Conservation (phyloP, 2,888 invertebrate genomes). For the Trissoscelio sp. region DNA sequence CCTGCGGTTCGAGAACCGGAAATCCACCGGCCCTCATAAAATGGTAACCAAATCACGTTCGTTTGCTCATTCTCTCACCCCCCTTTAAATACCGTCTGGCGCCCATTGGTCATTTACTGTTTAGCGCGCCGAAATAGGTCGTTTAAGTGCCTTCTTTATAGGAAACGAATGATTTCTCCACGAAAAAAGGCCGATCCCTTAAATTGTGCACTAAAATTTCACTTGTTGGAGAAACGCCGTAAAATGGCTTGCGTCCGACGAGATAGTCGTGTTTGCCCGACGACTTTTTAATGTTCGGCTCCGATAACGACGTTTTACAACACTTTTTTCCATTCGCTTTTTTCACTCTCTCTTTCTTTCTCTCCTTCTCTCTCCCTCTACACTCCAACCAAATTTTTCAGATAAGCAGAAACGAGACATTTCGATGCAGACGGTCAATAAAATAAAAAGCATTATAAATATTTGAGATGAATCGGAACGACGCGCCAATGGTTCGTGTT, state of each 20-base stretch:
- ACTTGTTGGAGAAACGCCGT: slow-evolving; percentile 34
- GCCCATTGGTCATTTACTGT: slow-evolving; percentile 51
- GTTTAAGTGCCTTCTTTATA: slow-evolving; percentile 45
- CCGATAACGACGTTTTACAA: slow-evolving; percentile 44
- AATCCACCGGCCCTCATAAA: slow-evolving; percentile 95
- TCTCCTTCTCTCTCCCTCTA: background rate
- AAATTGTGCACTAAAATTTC: slow-evolving; percentile 61
- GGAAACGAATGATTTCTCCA: slow-evolving; percentile 2
- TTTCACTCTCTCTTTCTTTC: background rate
- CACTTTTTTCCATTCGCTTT: slow-evolving; percentile 15
- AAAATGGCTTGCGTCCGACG: slow-evolving; percentile 15
- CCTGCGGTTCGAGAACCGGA: slow-evolving; percentile 95
- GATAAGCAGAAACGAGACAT: slow-evolving; percentile 8
- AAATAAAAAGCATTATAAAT: slow-evolving; percentile 45
- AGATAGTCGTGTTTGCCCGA: slow-evolving; percentile 25
- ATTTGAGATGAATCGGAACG: slow-evolving; percentile 28
- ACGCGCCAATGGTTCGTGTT: slow-evolving; percentile 13
- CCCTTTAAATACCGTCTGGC: slow-evolving; percentile 46
- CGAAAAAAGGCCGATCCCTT: slow-evolving; percentile 39
- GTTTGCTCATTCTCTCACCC: slow-evolving; percentile 20
- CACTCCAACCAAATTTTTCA: slow-evolving; percentile 23
- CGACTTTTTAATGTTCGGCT: slow-evolving; percentile 20
- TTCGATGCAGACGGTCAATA: slow-evolving; percentile 3
- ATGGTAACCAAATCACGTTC: slow-evolving; percentile 86
- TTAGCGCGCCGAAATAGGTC: slow-evolving; percentile 47